phyloP scores from a whole-genome alignment of 2,888 invertebrate species.

The Diploptera punctata region DNA sequence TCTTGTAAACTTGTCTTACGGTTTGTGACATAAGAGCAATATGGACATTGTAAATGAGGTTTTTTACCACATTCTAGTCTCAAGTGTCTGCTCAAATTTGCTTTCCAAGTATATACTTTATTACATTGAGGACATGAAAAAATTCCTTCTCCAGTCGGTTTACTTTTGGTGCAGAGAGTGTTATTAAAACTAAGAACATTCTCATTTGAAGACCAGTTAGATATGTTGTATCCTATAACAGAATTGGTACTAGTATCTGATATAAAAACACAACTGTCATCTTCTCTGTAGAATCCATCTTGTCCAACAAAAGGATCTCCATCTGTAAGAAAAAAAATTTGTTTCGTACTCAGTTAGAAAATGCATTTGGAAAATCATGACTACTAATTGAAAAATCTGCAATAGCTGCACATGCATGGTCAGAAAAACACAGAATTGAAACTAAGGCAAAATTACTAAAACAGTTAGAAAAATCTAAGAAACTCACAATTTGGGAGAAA shows the following conservation, averaged over 20 bases:
- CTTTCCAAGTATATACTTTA: conserved; percentile 49
- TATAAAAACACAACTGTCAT: background rate
- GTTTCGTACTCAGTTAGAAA: no score
- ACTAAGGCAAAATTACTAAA: no score
- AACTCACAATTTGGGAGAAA: no score
- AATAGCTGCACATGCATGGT: no score
- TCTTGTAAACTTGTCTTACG: conserved; percentile 39
- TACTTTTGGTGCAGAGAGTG: background rate
- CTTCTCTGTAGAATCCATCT: background rate
- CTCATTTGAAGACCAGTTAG: background rate
- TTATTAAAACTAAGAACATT: background rate
- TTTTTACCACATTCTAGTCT: conserved; percentile 50
- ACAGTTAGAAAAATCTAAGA: no score
- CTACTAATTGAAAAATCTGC: no score
- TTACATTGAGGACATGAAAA: conserved; percentile 49
- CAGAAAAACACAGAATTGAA: no score
- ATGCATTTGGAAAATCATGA: no score
- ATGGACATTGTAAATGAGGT: conserved; percentile 45
- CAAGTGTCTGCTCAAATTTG: conserved; percentile 50
- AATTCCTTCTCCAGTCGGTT: background rate
- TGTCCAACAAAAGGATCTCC: background rate
- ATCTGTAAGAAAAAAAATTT: conserved; percentile 9
- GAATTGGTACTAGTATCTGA: background rate
- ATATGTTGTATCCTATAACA: background rate
- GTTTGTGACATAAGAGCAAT: conserved; percentile 39